These are phyloP conservation scores for Lasioglossum baleicum DNA, from an alignment of 1,140 invertebrate species.

Conservation along the genomic window DNA sequence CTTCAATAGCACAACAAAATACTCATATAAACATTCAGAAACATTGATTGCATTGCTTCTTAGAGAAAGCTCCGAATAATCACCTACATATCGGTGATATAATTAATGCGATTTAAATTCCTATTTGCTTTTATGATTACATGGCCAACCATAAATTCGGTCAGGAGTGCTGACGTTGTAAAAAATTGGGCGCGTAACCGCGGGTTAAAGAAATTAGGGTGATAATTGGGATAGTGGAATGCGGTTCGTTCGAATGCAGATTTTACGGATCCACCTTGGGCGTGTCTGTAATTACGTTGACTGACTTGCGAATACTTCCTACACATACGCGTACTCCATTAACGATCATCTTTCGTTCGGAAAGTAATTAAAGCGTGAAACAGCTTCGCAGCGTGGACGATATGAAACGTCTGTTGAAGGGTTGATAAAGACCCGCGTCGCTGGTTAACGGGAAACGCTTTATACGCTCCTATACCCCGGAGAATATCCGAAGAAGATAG, in stretches of 20 bases:
- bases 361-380: constrained; percentile 64
- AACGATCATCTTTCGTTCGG: constrained; percentile 42
- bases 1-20: too few species aligned
- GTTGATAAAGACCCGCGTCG: constrained; percentile 68
- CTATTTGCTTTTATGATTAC: too few species aligned
- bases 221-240: background rate
- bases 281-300: background rate
- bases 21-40: too few species aligned
- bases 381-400: constrained; percentile 51
- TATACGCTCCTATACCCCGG: constrained; percentile 59
- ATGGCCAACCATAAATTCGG: too few species aligned
- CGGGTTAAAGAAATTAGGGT: background rate
- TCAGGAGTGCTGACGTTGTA: too few species aligned
- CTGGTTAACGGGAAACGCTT: constrained; percentile 63
- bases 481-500: constrained; percentile 70
- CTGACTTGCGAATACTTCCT: background rate
- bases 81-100: too few species aligned
- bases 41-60: too few species aligned
- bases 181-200: too few species aligned
- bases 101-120: too few species aligned
- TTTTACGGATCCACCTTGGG: background rate
- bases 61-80: too few species aligned
- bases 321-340: constrained; percentile 6
- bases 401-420: constrained; percentile 70
- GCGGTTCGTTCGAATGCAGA: background rate